phyloP scores from a whole-genome alignment of 2,113 vertebrate genomes.

The Misgurnus anguillicaudatus region DNA sequence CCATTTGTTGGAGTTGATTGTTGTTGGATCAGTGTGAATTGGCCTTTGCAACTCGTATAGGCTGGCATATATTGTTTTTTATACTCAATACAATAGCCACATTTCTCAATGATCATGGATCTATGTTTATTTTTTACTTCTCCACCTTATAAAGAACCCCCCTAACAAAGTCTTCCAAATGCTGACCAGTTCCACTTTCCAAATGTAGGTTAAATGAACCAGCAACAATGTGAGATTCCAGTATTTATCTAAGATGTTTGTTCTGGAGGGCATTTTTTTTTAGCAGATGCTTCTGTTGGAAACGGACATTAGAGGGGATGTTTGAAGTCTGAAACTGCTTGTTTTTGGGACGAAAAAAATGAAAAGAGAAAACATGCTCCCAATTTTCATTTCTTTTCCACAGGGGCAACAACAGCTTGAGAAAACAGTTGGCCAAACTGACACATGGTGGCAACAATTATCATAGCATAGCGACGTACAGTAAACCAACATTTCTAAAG shows the following conservation, averaged over 20 bases:
- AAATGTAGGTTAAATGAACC: constrained; percentile 59
- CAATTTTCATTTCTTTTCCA: constrained; percentile 22
- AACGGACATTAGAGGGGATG: constrained; percentile 15
- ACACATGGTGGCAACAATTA: constrained; percentile 50
- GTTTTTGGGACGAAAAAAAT: constrained; percentile 46
- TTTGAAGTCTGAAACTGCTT: constrained; percentile 42
- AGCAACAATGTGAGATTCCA: constrained; percentile 58
- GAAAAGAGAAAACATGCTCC: constrained; percentile 43
- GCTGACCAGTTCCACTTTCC: constrained; percentile 47
- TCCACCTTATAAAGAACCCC: constrained; percentile 37
- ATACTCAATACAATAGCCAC: not conserved
- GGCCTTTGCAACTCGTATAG: not conserved
- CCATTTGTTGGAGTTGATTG: too few relatives aligned
- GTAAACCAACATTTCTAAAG: constrained; percentile 48
- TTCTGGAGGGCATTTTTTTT: constrained; percentile 46
- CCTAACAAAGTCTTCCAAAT: constrained; percentile 53
- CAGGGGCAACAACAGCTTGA: constrained; percentile 53
- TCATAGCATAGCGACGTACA: constrained; percentile 13
- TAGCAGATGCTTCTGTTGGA: constrained; percentile 43
- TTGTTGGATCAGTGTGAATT: too few relatives aligned
- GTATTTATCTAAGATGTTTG: constrained; percentile 60
- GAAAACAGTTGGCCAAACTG: constrained; percentile 55
- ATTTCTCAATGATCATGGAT: not conserved
- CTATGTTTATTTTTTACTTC: not conserved
- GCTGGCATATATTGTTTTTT: constrained; percentile 17